phyloP scores from a whole-genome alignment of 2,113 vertebrate genomes.

The Malaclemys terrapin region DNA sequence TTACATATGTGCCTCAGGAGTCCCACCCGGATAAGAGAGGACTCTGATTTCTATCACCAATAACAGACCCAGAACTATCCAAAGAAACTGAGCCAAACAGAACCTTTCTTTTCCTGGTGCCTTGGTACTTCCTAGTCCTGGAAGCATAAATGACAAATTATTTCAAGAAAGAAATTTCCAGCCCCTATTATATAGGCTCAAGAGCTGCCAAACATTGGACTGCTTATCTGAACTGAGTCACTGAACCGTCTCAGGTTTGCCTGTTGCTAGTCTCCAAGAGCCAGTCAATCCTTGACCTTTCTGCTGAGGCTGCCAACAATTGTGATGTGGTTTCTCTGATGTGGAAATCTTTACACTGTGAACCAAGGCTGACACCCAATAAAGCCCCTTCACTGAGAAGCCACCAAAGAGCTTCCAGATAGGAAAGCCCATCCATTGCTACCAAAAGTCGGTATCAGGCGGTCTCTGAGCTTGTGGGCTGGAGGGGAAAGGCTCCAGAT shows the following conservation, averaged over 20 bases:
- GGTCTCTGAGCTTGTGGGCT: not conserved
- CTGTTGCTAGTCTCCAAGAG: fast-evolving
- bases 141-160: conserved; percentile 30
- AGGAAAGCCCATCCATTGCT: not conserved
- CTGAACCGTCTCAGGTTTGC: not conserved
- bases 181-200: not conserved
- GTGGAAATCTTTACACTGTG: not conserved
- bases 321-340: not conserved
- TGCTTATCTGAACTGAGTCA: fast-evolving
- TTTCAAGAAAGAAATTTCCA: conserved; percentile 8
- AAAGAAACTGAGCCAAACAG: not conserved
- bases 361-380: not conserved
- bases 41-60: conserved; percentile 19
- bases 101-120: conserved; percentile 24
- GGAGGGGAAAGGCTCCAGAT: not conserved
- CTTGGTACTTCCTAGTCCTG: not conserved
- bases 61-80: not conserved
- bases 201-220: not conserved
- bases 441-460: not conserved
- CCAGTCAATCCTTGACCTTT: fast-evolving
- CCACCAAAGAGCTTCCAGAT: not conserved
- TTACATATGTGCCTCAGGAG: not conserved
- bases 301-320: not conserved
- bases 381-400: not conserved
- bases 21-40: fast-evolving